Evolutionary conservation across 1,140 invertebrate species (phyloP), one percentile per base, ranked within the genome.

Genomic region (Euura saliciscinereae): DNA sequence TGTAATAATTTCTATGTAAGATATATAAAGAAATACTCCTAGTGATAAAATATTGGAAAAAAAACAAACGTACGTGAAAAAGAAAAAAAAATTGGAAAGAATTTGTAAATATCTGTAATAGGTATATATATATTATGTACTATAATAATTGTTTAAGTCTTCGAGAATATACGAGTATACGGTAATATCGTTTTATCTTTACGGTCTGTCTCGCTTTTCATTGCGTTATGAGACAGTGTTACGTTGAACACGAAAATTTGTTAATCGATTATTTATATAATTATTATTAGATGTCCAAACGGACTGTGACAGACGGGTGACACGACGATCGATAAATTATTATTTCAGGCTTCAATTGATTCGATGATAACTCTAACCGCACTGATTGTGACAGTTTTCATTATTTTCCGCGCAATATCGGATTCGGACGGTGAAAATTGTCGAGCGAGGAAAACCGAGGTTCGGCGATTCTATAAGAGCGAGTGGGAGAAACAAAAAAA

Each of bases 1-100:
- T 75, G 65, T 76, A 74, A 75, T 76, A 73, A 73, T 76, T 79
- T 73, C 28, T 66, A 65, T 79, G 78, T 79, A 79, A 79, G 74
- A 79, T 79, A 79, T n/a, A 28, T 28, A 28, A 28, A 28, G 28
- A 77, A 79, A 71, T 74, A 77, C 72, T 59, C 28, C 66, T 28
- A 69, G 43, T 45, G 42, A 69, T 11, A 69, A 4, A 69, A 13
- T 28, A 28, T 28, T 28, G 46, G 43, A 45, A 45, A 45, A 13
- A 46, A 42, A 42, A 46, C 13, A 69, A 44, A 69, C 6, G 44
- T 51, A 71, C 71, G 66, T 67, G n/a, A 73, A 44, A 65, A 66
- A 75, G 65, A 72, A 68, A 11, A n/a, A 67, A 4, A 10, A 71
- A 59, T 28, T 45, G 66, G 45, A 64, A 68, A 10, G 59, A 64